Conservation (phyloP, 2,888 invertebrate species). For the Merodon equestris region DNA sequence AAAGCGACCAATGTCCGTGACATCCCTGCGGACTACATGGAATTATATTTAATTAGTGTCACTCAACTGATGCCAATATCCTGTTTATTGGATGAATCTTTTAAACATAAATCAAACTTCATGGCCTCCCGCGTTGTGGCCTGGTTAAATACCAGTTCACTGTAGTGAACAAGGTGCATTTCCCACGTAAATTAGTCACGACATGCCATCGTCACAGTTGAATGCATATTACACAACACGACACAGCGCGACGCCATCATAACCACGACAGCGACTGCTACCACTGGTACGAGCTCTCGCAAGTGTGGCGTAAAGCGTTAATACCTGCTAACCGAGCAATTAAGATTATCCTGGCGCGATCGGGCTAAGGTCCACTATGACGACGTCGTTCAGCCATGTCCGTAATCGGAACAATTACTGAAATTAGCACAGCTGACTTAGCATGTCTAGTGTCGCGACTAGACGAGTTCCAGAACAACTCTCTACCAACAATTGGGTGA, state of each 20-base stretch:
- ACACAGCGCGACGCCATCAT: not conserved
- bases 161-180: conserved; percentile 6
- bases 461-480: no score
- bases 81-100: no score
- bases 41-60: no score
- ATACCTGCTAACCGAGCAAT: conserved; percentile 64
- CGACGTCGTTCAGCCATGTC: conserved; percentile 9
- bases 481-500: no score
- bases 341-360: conserved; percentile 35
- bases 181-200: conserved; percentile 32
- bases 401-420: conserved; percentile 44
- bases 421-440: no score
- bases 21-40: no score
- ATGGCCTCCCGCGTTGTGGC: no score
- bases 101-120: no score
- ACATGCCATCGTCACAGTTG: conserved; percentile 27
- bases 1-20: no score
- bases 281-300: not conserved
- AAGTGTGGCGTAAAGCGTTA: conserved; percentile 60
- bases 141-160: not conserved
- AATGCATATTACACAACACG: not conserved
- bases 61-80: no score
- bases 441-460: no score
- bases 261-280: not conserved
- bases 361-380: not conserved